Evolutionary conservation across 2,797 vertebrate species (phyloP).

Genomic region (Mus caroli): DNA sequence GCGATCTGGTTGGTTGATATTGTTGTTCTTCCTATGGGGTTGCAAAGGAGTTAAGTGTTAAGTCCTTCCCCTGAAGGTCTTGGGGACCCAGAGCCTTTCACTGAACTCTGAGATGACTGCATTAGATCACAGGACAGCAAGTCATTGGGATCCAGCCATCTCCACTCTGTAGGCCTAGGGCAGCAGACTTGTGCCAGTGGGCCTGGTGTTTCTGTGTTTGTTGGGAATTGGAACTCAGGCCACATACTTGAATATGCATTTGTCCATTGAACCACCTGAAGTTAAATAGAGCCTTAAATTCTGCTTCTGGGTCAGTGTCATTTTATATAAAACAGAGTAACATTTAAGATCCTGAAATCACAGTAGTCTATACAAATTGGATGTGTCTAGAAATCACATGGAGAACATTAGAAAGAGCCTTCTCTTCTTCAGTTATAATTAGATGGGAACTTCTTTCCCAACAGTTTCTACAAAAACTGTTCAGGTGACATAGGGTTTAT

Average conservation of each 20-base stretch:
- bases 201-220: not conserved
- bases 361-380: slow-evolving; percentile 18
- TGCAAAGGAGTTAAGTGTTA: no score
- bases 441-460: slow-evolving; percentile 6
- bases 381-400: slow-evolving; percentile 12
- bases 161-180: not conserved
- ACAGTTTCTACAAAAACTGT: not conserved
- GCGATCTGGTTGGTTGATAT: no score
- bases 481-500: not conserved
- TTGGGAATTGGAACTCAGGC: not conserved
- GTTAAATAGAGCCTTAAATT: not conserved
- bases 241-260: not conserved
- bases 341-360: slow-evolving; percentile 22
- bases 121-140: not conserved
- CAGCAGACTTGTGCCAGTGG: not conserved
- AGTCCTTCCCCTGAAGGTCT: no score
- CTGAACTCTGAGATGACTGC: not conserved
- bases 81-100: not conserved
- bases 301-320: not conserved
- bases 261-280: not conserved
- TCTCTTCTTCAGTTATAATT: slow-evolving; percentile 26
- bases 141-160: no score
- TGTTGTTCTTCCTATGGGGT: no score
- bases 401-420: not conserved
- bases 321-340: not conserved